Evolutionary conservation across 2,888 invertebrate genomes (phyloP).

Genomic region (Hedya salicella): DNA sequence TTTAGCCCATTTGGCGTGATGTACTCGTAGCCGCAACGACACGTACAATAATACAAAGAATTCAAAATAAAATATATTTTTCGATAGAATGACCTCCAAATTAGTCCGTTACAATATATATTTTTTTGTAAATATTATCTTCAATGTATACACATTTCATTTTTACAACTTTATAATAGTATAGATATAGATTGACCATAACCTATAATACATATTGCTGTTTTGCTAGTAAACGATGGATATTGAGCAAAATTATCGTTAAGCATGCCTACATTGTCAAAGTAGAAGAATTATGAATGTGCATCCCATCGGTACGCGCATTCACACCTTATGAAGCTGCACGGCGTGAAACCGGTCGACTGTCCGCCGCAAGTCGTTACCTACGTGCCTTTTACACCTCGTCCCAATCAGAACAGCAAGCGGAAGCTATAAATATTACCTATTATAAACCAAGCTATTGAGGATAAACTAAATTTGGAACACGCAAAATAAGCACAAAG

Average conservation of each 20-base stretch:
- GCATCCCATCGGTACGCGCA: slow-evolving; percentile 59
- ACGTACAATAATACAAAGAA: no score
- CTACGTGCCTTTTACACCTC: slow-evolving; percentile 16
- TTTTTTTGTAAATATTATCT: no score
- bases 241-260: not conserved
- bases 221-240: not conserved
- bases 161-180: no score
- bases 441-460: slow-evolving; percentile 10
- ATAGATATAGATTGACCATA: no score
- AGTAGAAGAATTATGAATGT: slow-evolving; percentile 63
- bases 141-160: no score
- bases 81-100: no score
- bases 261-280: slow-evolving; percentile 56
- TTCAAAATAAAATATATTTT: no score
- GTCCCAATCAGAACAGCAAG: slow-evolving; percentile 24
- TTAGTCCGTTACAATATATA: no score
- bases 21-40: no score
- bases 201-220: not conserved
- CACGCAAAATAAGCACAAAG: not conserved
- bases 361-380: slow-evolving; percentile 23
- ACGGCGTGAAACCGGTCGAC: slow-evolving; percentile 63
- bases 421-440: slow-evolving; percentile 32
- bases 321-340: slow-evolving; percentile 77
- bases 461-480: slow-evolving; percentile 4
- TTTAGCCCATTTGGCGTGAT: no score